phyloP scores from a whole-genome alignment of 2,888 invertebrate genomes.

The Morpho achilles region DNA sequence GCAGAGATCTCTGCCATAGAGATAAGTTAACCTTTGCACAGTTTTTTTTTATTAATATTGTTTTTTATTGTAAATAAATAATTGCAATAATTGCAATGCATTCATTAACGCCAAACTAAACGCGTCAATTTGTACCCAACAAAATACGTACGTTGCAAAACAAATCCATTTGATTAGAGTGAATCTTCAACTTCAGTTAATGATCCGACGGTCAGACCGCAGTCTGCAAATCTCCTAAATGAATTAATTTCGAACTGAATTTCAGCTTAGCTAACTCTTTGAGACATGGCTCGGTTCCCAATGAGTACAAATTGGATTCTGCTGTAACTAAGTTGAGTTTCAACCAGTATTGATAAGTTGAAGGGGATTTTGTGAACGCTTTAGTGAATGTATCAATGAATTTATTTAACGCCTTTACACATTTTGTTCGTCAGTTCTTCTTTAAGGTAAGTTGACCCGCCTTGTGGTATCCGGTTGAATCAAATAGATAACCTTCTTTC shows the following conservation, averaged over 20 bases:
- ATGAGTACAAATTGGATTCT: constrained; percentile 28
- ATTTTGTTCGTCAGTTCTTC: too few relatives aligned
- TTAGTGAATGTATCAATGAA: neutral
- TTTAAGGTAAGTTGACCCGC: too few relatives aligned
- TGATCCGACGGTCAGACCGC: constrained; percentile 44
- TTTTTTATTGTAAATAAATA: too few relatives aligned
- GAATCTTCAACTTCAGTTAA: constrained; percentile 47
- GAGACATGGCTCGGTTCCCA: constrained; percentile 25
- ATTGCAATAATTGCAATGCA: neutral
- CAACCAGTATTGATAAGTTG: constrained; percentile 6
- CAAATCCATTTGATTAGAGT: constrained; percentile 2
- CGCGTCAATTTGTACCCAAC: too few relatives aligned
- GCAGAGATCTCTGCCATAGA: too few relatives aligned
- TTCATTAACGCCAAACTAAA: neutral
- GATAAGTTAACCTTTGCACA: neutral
- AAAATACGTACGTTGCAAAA: neutral
- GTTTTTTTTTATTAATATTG: neutral
- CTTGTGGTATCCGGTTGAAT: too few relatives aligned
- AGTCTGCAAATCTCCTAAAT: constrained; percentile 47
- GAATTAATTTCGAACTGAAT: constrained; percentile 44
- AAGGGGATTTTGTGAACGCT: constrained; percentile 4
- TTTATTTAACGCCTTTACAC: neutral
- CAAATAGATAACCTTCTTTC: too few relatives aligned
- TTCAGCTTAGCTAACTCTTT: constrained; percentile 30
- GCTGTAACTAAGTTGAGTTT: constrained; percentile 9